These are phyloP conservation scores for Cylindroiulus punctatus DNA, from an alignment of 2,888 invertebrate species.

Conservation along the genomic window DNA sequence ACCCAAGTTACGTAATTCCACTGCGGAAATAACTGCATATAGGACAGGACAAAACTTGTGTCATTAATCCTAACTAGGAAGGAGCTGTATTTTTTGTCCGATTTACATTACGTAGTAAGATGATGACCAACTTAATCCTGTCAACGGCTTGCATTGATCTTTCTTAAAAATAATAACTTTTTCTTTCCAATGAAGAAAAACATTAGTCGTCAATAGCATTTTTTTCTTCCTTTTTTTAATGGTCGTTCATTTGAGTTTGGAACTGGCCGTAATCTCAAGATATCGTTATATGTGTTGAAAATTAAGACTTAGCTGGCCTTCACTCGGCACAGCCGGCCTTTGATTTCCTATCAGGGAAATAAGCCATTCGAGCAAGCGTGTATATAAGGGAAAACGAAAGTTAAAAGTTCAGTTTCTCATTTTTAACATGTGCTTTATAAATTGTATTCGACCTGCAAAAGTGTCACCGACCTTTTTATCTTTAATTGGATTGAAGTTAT, in stretches of 20 bases:
- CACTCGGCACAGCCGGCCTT: background rate
- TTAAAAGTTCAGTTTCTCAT: slow-evolving; percentile 6
- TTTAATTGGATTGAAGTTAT: slow-evolving; percentile 47
- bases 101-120: background rate
- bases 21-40: background rate
- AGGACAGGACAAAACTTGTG: background rate
- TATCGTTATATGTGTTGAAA: too few relatives aligned
- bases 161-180: background rate
- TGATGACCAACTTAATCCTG: background rate
- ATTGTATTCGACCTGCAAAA: slow-evolving; percentile 20
- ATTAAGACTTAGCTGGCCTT: background rate
- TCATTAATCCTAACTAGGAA: background rate
- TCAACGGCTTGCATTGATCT: background rate
- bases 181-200: background rate
- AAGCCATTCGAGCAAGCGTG: background rate
- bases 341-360: background rate
- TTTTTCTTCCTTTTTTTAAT: too few relatives aligned
- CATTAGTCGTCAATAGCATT: background rate
- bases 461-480: slow-evolving; percentile 53
- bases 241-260: too few relatives aligned
- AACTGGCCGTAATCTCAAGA: too few relatives aligned
- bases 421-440: background rate
- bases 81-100: background rate
- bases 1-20: background rate
- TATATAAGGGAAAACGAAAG: background rate